Conservation (phyloP, 2,888 invertebrate species). For the Cyclophora punctaria region DNA sequence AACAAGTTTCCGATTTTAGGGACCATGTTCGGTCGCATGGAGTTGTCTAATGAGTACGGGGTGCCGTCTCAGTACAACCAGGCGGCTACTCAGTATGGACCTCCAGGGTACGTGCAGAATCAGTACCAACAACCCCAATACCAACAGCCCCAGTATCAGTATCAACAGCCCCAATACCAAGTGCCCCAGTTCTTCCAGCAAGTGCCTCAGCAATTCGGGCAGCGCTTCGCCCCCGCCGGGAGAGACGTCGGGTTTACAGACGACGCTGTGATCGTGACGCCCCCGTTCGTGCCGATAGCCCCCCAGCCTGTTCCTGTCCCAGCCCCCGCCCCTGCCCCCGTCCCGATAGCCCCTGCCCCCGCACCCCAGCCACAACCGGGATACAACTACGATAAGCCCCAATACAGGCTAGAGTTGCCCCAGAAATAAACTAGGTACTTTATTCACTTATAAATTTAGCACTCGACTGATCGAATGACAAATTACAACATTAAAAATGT, state of each 20-base stretch:
- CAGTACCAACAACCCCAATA: conserved; percentile 20
- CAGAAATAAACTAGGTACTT: conserved; percentile 36
- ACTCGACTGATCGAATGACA: no score
- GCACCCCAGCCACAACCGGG: conserved; percentile 31
- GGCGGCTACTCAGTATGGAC: conserved; percentile 27
- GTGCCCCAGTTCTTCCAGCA: conserved; percentile 28
- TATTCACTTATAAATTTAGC: no score
- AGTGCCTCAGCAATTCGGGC: conserved; percentile 28
- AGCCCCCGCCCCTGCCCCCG: conserved; percentile 21
- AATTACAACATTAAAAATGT: no score
- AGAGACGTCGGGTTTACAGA: conserved; percentile 63
- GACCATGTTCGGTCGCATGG: conserved; percentile 62
- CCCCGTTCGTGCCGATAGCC: conserved; percentile 52
- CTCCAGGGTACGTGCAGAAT: conserved; percentile 17
- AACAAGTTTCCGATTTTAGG: conserved; percentile 64
- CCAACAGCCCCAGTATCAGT: conserved; percentile 23
- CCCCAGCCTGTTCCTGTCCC: conserved; percentile 24
- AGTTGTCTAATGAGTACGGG: conserved; percentile 46
- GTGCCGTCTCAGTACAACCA: conserved; percentile 30
- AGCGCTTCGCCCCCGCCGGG: conserved; percentile 36
- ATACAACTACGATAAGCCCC: conserved; percentile 61
- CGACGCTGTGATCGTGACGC: conserved; percentile 64
- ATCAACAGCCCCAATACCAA: conserved; percentile 17
- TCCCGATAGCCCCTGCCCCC: conserved; percentile 19
- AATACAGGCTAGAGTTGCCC: conserved; percentile 55